A percentile compares a stretch with the other conserved stretches of the same genome.
These are phyloP conservation scores for Lordiphosa stackelbergi DNA, from an alignment of 1,140 invertebrate genomes.

Conservation along the genomic window DNA sequence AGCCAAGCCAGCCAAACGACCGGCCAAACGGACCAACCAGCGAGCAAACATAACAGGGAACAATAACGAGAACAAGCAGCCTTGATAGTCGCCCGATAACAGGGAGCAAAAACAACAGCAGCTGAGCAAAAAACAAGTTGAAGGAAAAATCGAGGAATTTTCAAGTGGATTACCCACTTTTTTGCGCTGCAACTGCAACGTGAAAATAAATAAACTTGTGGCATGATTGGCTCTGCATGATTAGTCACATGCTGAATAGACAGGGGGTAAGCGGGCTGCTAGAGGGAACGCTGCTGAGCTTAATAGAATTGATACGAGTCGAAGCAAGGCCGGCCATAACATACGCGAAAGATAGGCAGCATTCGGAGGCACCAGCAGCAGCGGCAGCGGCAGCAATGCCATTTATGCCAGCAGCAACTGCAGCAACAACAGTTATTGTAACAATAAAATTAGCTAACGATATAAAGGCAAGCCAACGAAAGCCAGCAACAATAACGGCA, in stretches of 20 bases:
- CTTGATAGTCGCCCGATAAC: slow-evolving; percentile 68
- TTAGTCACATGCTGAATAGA: slow-evolving; percentile 66
- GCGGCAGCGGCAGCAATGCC: slow-evolving; percentile 41
- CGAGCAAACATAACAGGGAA: slow-evolving; percentile 66
- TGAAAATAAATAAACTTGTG: slow-evolving; percentile 75
- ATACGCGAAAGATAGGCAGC: slow-evolving; percentile 65
- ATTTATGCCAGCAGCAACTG: slow-evolving; percentile 50
- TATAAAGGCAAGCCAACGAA: slow-evolving; percentile 59
- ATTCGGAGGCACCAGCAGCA: slow-evolving; percentile 20
- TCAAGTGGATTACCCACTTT: slow-evolving; percentile 74
- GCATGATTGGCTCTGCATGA: slow-evolving; percentile 74
- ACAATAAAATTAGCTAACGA: slow-evolving; percentile 75
- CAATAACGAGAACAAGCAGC: slow-evolving; percentile 72
- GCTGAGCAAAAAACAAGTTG: slow-evolving; percentile 27
- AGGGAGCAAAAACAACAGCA: slow-evolving; percentile 30
- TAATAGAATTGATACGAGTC: slow-evolving; percentile 71
- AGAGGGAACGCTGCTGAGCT: slow-evolving; percentile 44
- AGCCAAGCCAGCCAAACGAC: slow-evolving; percentile 31
- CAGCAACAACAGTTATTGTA: slow-evolving; percentile 73
- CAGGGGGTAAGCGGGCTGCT: slow-evolving; percentile 5
- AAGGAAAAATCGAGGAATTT: slow-evolving; percentile 71
- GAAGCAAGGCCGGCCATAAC: slow-evolving; percentile 67
- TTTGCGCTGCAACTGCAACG: slow-evolving; percentile 49
- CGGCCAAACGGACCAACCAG: slow-evolving; percentile 22
- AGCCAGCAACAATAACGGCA: slow-evolving; percentile 66